Evolutionary conservation across 1,140 invertebrate genomes (phyloP).

Genomic region (Dysdera silvatica): DNA sequence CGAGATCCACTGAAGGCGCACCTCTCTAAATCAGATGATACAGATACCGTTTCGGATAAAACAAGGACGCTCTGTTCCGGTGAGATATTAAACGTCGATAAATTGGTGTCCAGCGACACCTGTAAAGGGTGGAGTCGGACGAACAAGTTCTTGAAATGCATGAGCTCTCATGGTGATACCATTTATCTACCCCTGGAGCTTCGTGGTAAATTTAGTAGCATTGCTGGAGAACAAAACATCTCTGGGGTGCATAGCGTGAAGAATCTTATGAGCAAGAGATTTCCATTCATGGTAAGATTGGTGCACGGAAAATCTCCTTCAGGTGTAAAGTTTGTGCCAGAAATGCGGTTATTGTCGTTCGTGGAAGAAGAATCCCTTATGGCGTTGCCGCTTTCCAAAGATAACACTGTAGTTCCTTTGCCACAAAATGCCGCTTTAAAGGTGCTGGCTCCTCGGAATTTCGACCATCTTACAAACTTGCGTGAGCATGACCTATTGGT

Average conservation of each 20-base stretch:
- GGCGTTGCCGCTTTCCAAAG: slow-evolving; percentile 60
- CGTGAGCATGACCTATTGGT: slow-evolving; percentile 71
- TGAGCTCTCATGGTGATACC: slow-evolving; percentile 73
- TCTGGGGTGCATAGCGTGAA: slow-evolving; percentile 74
- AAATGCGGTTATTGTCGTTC: slow-evolving; percentile 69
- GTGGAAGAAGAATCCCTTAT: slow-evolving; percentile 74
- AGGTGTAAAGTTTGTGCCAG: slow-evolving; percentile 65
- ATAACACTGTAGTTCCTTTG: slow-evolving; percentile 58
- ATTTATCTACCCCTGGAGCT: slow-evolving; percentile 74
- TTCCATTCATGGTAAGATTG: slow-evolving; percentile 80
- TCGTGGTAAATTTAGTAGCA: slow-evolving; percentile 76
- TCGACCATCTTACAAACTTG: slow-evolving; percentile 65
- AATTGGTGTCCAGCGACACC: neutral
- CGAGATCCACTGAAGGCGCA: slow-evolving; percentile 77
- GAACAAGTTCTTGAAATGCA: slow-evolving; percentile 68
- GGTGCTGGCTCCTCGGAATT: slow-evolving; percentile 71
- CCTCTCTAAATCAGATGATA: slow-evolving; percentile 45
- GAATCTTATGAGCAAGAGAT: slow-evolving; percentile 73
- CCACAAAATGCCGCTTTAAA: slow-evolving; percentile 83
- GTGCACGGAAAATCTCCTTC: slow-evolving; percentile 78
- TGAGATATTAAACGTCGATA: slow-evolving; percentile 55
- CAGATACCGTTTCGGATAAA: slow-evolving; percentile 59
- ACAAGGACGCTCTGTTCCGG: slow-evolving; percentile 62
- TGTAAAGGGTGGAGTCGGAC: neutral
- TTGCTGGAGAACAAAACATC: slow-evolving; percentile 84